Evolutionary conservation across 2,888 invertebrate genomes (phyloP), one percentile per base, ranked within the genome.

Genomic region (Xestoiulus laeticollis): DNA sequence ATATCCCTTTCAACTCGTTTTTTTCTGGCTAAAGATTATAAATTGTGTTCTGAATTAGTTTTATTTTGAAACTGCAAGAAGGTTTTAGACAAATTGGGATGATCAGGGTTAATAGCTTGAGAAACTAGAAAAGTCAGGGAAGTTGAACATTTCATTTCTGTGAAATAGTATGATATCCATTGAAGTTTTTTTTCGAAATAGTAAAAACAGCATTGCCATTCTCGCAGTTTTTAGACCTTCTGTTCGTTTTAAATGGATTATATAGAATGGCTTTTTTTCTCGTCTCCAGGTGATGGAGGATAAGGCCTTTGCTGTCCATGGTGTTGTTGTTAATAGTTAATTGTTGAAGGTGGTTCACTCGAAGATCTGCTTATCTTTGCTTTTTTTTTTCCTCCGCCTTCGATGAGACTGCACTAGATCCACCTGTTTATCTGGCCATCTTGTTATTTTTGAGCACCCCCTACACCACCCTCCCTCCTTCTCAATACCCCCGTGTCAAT

Each of bases 291-390:
- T 68, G 68, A 68, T 68, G 68, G 68, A 68, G 68, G 68, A 68
- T 68, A 68, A 68, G 68, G 68, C 68, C 68, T 8, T 22, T 68
- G 68, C 68, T 68, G 68, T 68, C 68, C 68, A 26, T 68, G 68
- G 68, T 68, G 68, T 68, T 68, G 68, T 68, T 68, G 68, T 68
- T 68, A 68, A 68, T 68, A 68, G 68, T 68, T 68, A 68, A 68
- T 68, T 68, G 68, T 68, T 26, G 68, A 68, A 68, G 68, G 68
- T 68, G 68, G 68, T 68, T 68, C 68, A 68, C 68, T 68, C 68
- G 26, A 68, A 68, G 68, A 68, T 68, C 68, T 68, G 22, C 68
- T 68, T 68, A 68, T 68, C 68, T 68, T 68, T 6, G 68, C 68
- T 8, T 59, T 59, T 68, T 59, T 68, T 68, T 68, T 48, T 22